Percentiles rank a stretch among this genome's conserved stretches.
phyloP scores from a whole-genome alignment of 2,113 vertebrate species.

The Motacilla alba region DNA sequence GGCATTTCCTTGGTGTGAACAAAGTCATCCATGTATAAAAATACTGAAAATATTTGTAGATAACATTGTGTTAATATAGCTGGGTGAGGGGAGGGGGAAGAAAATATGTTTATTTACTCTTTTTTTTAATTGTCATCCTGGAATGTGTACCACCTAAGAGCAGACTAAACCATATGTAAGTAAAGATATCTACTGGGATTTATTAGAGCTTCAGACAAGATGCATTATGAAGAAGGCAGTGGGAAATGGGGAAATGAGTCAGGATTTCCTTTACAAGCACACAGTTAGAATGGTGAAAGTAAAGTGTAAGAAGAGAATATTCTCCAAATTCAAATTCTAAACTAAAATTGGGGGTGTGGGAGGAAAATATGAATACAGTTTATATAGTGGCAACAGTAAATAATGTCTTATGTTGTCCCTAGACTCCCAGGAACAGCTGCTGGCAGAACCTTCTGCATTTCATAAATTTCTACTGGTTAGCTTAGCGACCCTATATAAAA shows the following conservation, averaged over 20 bases:
- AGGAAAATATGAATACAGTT: not conserved
- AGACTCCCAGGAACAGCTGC: not conserved
- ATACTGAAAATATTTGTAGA: not conserved
- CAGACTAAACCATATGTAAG: not conserved
- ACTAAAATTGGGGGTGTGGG: not conserved
- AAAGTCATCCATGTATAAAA: not conserved
- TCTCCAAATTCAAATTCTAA: not conserved
- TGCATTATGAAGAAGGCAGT: not conserved
- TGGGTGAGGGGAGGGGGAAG: accelerated
- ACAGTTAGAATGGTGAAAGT: not conserved
- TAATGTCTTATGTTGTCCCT: not conserved
- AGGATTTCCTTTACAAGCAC: not conserved
- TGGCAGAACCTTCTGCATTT: not conserved
- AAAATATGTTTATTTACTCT: not conserved
- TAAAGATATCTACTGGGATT: not conserved
- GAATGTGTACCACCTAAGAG: not conserved
- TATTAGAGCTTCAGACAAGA: not conserved
- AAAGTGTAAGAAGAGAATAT: not conserved
- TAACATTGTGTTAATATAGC: not conserved
- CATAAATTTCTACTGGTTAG: not conserved
- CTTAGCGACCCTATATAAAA: not conserved
- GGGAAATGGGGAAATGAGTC: not conserved
- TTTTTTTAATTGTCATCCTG: not conserved
- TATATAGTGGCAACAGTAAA: not conserved
- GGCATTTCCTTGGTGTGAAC: not conserved